Evolutionary conservation across 2,888 invertebrate species (phyloP).

Genomic region (Quadriops clusia): DNA sequence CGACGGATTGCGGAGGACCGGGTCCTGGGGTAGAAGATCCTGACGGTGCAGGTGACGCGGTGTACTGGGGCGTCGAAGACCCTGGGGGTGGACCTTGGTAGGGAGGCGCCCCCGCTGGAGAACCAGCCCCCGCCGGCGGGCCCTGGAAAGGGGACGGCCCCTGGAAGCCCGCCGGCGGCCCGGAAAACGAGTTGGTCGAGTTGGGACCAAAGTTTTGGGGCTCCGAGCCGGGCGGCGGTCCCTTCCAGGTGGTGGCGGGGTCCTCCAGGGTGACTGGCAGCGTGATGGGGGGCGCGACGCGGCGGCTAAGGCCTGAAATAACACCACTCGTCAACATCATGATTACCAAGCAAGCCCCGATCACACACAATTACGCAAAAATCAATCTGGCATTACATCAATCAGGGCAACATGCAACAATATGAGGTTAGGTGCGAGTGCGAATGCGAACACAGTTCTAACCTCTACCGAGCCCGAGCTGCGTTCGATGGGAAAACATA

Average conservation of each 20-base stretch:
- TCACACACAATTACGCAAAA: slow-evolving; percentile 10
- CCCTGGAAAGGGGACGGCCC: slow-evolving; percentile 48
- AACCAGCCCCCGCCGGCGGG: slow-evolving; percentile 62
- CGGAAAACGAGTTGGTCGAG: slow-evolving; percentile 49
- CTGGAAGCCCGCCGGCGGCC: slow-evolving; percentile 44
- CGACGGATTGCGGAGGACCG: slow-evolving; percentile 42
- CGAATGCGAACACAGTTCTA: too few relatives aligned
- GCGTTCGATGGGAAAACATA: too few relatives aligned
- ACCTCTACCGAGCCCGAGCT: too few relatives aligned
- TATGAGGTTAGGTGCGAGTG: too few relatives aligned
- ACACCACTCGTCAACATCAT: too few relatives aligned
- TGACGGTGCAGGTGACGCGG: slow-evolving; percentile 74
- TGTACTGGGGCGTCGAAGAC: slow-evolving; percentile 71
- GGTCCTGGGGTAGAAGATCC: slow-evolving; percentile 74
- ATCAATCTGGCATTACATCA: slow-evolving; percentile 7
- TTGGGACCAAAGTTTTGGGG: slow-evolving; percentile 53
- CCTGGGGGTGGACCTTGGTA: slow-evolving; percentile 47
- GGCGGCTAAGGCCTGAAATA: slow-evolving; percentile 70
- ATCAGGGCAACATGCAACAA: slow-evolving; percentile 17
- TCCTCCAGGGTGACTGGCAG: slow-evolving; percentile 65
- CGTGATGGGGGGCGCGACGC: slow-evolving; percentile 53
- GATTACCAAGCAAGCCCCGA: too few relatives aligned
- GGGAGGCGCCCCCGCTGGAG: slow-evolving; percentile 53
- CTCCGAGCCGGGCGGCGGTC: slow-evolving; percentile 53
- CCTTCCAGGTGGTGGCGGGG: slow-evolving; percentile 67